Evolutionary conservation across 2,797 vertebrate genomes (phyloP).

Genomic region (Syncerus caffer): DNA sequence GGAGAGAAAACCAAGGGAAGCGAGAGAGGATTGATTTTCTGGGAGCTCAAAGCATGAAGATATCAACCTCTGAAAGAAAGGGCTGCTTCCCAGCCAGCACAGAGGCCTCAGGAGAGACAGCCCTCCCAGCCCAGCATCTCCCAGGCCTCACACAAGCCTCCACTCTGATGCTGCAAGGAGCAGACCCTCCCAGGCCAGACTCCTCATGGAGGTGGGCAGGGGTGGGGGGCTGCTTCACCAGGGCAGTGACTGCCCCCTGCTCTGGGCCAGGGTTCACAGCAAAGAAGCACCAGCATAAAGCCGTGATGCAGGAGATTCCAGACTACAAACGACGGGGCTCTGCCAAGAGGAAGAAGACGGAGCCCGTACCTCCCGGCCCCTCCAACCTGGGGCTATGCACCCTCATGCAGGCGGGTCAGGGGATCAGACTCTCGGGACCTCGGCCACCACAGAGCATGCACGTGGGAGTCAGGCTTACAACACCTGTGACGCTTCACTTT

Average conservation of each 20-base stretch:
- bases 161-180: background rate
- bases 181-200: background rate
- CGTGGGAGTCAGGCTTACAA: background rate
- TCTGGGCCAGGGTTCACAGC: background rate
- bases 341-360: background rate
- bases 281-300: background rate
- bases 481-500: rapidly evolving
- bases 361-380: rapidly evolving
- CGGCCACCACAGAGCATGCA: background rate
- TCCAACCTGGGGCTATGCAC: background rate
- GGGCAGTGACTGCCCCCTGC: background rate
- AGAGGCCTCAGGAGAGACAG: background rate
- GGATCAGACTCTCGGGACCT: background rate
- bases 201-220: rapidly evolving
- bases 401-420: background rate
- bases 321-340: background rate
- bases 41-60: background rate
- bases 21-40: background rate
- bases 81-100: background rate
- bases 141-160: background rate
- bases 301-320: background rate
- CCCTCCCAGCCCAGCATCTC: background rate
- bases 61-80: background rate
- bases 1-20: background rate
- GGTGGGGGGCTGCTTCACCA: background rate